phyloP scores from a whole-genome alignment of 2,888 invertebrate species.

The Lasius fuliginosus region DNA sequence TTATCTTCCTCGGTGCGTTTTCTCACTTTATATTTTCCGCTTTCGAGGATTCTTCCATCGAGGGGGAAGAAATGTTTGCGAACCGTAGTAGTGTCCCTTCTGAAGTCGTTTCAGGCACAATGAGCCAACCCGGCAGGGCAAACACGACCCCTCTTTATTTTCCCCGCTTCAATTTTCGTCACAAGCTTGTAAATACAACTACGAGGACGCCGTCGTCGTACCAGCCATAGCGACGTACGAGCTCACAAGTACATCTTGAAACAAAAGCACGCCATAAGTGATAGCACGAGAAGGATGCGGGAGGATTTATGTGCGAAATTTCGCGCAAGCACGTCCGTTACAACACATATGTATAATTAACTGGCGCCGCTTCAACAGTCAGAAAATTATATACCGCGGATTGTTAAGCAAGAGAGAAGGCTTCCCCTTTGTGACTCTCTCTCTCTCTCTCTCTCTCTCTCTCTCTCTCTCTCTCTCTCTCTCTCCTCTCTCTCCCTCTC shows the following conservation, averaged over 20 bases:
- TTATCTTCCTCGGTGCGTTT: neutral
- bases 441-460: too few relatives aligned
- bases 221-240: neutral
- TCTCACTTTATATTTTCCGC: slow-evolving; percentile 32
- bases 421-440: too few relatives aligned
- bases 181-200: slow-evolving; percentile 62
- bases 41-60: slow-evolving; percentile 43
- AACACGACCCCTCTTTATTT: slow-evolving; percentile 64
- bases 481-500: too few relatives aligned
- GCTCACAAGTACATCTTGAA: neutral
- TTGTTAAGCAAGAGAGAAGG: too few relatives aligned
- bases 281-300: neutral
- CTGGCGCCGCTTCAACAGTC: neutral
- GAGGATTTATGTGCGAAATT: neutral
- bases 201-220: neutral
- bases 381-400: too few relatives aligned
- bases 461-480: too few relatives aligned
- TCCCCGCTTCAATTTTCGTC: slow-evolving; percentile 60
- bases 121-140: slow-evolving; percentile 62
- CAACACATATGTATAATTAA: neutral
- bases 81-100: slow-evolving; percentile 55
- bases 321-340: neutral
- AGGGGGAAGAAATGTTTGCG: slow-evolving; percentile 62
- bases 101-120: slow-evolving; percentile 61
- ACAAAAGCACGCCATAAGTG: neutral